phyloP scores from a whole-genome alignment of 2,888 invertebrate genomes.

The Pedicia rivosa region DNA sequence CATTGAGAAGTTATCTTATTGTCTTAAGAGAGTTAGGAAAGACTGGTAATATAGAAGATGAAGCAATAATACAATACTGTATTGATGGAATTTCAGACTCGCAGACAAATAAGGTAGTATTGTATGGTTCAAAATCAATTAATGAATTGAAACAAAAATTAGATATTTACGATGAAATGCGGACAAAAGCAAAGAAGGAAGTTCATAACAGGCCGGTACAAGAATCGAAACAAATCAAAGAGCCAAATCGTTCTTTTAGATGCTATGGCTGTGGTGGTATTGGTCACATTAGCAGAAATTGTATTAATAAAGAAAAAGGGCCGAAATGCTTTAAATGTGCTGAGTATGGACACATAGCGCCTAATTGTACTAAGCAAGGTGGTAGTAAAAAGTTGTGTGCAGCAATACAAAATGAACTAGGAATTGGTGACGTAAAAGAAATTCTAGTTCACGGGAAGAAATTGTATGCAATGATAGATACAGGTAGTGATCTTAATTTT shows the following conservation, averaged over 20 bases:
- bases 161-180: constrained; percentile 5
- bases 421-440: constrained; percentile 1
- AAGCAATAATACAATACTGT: not conserved
- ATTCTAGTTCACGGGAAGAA: not conserved
- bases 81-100: constrained; percentile 5
- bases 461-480: too few species aligned
- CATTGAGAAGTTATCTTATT: not conserved
- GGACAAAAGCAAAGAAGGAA: too few species aligned
- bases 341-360: constrained; percentile 15
- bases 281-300: constrained; percentile 8
- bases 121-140: constrained; percentile 6
- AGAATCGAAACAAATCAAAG: too few species aligned
- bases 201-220: too few species aligned
- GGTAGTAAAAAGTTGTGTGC: too few species aligned
- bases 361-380: not conserved
- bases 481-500: too few species aligned
- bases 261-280: constrained; percentile 10
- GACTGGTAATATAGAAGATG: not conserved
- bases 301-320: constrained; percentile 12
- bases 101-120: constrained; percentile 7
- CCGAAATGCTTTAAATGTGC: constrained; percentile 20
- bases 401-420: too few species aligned
- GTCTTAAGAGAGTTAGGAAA: not conserved
- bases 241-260: too few species aligned
- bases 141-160: constrained; percentile 8